Evolutionary conservation across 2,113 vertebrate species (phyloP).

Genomic region (Sphyrna mokarran): DNA sequence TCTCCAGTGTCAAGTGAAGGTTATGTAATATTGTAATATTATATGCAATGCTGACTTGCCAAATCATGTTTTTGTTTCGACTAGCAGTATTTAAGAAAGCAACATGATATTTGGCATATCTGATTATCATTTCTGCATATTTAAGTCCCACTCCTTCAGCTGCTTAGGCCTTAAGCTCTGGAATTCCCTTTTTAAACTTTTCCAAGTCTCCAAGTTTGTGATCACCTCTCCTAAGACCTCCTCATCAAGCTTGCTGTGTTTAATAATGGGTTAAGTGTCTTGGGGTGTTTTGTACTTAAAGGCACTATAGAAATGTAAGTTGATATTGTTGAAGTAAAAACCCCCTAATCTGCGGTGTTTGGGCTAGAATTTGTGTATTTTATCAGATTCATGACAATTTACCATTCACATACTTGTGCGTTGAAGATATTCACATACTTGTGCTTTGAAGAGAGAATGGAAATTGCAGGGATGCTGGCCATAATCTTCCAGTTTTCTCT

Average conservation of each 20-base stretch:
- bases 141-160: neutral
- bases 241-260: neutral
- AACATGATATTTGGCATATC: neutral
- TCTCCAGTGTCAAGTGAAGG: neutral
- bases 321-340: neutral
- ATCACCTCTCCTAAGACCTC: neutral
- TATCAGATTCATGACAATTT: neutral
- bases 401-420: neutral
- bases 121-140: neutral
- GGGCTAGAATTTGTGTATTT: neutral
- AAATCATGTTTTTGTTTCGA: neutral
- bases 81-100: neutral
- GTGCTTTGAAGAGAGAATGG: neutral
- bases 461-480: too few relatives aligned
- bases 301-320: neutral
- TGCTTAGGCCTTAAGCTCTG: neutral
- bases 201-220: neutral
- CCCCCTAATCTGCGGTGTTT: neutral
- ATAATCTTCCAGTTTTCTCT: too few relatives aligned
- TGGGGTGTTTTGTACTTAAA: neutral
- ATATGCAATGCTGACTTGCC: neutral
- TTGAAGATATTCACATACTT: neutral
- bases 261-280: neutral
- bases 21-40: neutral
- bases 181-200: neutral